A percentile compares a stretch with the other conserved stretches of the same genome.
These are phyloP conservation scores for Polyploca ridens DNA, from an alignment of 2,888 invertebrate species.

Conservation along the genomic window DNA sequence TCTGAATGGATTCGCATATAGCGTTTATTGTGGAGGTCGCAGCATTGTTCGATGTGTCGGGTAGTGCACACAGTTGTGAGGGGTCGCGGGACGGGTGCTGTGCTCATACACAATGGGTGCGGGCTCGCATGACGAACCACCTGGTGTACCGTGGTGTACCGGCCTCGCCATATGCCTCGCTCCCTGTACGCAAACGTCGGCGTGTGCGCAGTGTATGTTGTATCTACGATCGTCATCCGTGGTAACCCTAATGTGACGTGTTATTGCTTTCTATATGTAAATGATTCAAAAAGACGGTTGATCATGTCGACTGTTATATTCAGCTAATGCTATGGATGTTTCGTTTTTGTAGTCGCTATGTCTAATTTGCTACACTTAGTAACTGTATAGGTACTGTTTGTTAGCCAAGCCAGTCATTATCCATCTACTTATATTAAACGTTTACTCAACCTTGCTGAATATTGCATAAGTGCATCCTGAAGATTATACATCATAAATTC, in stretches of 20 bases:
- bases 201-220: neutral
- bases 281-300: constrained; percentile 6
- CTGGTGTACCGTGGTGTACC: constrained; percentile 73
- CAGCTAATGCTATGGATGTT: neutral
- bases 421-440: too few species aligned
- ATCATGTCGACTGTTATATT: neutral
- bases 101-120: constrained; percentile 72
- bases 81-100: constrained; percentile 31
- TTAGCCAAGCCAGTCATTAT: too few species aligned
- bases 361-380: too few species aligned
- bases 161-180: constrained; percentile 77
- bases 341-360: neutral
- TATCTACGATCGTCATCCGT: constrained; percentile 19
- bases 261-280: constrained; percentile 21
- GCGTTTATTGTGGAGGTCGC: constrained; percentile 48
- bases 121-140: constrained; percentile 82
- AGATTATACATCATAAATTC: too few species aligned
- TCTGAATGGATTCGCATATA: constrained; percentile 23
- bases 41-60: constrained; percentile 64
- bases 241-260: constrained; percentile 35
- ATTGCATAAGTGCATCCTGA: too few species aligned
- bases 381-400: too few species aligned
- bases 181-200: neutral
- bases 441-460: too few species aligned
- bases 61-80: constrained; percentile 53